These are phyloP conservation scores for Phalangium opilio DNA, from an alignment of 2,888 invertebrate species.

Conservation along the genomic window DNA sequence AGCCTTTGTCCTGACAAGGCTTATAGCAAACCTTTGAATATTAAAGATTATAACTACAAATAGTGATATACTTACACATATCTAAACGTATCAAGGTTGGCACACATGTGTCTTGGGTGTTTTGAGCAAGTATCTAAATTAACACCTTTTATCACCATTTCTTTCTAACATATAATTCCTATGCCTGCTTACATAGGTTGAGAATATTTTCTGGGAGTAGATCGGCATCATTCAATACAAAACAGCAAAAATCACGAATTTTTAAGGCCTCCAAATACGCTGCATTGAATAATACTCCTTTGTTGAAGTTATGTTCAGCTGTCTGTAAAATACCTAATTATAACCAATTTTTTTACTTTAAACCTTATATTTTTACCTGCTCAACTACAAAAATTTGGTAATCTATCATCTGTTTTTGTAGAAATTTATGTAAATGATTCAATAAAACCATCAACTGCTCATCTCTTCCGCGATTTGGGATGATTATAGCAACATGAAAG, in stretches of 20 bases:
- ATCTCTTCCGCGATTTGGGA: constrained; percentile 64
- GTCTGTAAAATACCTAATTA: constrained; percentile 23
- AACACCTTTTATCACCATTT: no score
- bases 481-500: constrained; percentile 35
- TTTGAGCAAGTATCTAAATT: constrained; percentile 44
- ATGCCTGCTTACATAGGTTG: constrained; percentile 20
- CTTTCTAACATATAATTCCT: no score
- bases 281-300: constrained; percentile 73
- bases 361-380: constrained; percentile 38
- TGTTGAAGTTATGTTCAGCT: constrained; percentile 59
- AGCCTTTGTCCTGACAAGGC: no score
- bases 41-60: no score
- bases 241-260: constrained; percentile 39
- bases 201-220: constrained; percentile 56
- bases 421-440: constrained; percentile 68
- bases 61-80: constrained; percentile 25
- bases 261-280: constrained; percentile 62
- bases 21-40: no score
- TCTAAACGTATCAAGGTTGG: constrained; percentile 58
- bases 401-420: constrained; percentile 62
- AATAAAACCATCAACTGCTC: constrained; percentile 59
- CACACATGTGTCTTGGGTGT: constrained; percentile 73
- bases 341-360: neutral
- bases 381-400: constrained; percentile 78
- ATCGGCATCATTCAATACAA: constrained; percentile 80